Conservation (phyloP, 2,888 invertebrate species). For the Lymantria monacha region DNA sequence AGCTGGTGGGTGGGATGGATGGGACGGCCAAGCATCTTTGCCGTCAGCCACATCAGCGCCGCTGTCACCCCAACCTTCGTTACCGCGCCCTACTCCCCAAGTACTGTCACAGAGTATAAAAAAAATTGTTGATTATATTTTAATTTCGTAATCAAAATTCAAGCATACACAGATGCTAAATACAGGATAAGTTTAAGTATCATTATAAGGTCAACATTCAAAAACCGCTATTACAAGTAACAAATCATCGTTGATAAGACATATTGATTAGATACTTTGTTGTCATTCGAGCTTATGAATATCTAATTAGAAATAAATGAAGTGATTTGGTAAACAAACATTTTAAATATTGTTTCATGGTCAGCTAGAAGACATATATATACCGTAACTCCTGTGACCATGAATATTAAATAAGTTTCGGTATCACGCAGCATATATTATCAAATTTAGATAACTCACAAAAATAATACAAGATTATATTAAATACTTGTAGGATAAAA, state of each 20-base stretch:
- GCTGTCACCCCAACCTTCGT: conserved; percentile 89
- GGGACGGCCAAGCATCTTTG: conserved; percentile 92
- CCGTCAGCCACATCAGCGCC: conserved; percentile 88
- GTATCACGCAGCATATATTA: not conserved
- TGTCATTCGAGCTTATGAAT: not conserved
- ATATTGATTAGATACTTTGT: not conserved
- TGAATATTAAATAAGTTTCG: not conserved
- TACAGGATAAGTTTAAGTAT: not conserved
- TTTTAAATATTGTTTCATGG: not conserved
- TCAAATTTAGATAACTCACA: not conserved
- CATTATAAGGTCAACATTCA: too few relatives aligned
- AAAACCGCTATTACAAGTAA: too few relatives aligned
- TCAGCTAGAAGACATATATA: not conserved
- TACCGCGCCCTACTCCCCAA: conserved; percentile 91
- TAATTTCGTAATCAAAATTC: not conserved
- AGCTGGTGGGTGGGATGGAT: conserved; percentile 80
- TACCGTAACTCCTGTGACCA: not conserved
- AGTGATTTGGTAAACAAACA: not conserved
- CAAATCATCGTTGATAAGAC: not conserved
- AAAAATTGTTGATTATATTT: too few relatives aligned
- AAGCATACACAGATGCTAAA: not conserved
- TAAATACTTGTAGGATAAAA: too few relatives aligned
- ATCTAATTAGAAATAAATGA: not conserved
- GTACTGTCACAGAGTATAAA: conserved; percentile 43
- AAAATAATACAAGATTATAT: too few relatives aligned